Percentiles rank a stretch among this genome's conserved stretches.
Conservation (phyloP, 2,888 invertebrate genomes). For the Gymnoscelis rufifasciata region DNA sequence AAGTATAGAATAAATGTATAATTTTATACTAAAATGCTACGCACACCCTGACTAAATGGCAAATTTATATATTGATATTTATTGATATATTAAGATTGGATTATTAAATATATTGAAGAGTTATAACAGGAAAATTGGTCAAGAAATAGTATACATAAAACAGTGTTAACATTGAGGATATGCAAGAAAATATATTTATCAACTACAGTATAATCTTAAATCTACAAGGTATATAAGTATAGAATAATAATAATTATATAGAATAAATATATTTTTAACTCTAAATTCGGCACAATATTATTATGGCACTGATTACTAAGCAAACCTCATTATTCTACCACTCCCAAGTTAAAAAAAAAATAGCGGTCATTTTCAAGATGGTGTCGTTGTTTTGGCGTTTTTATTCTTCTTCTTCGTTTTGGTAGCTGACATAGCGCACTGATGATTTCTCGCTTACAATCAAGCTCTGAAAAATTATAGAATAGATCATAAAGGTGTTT, state of each 20-base stretch:
- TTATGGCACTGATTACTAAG: conserved; percentile 29
- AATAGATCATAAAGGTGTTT: too few relatives aligned
- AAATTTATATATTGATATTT: conserved; percentile 26
- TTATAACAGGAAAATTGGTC: conserved; percentile 35
- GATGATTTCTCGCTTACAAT: conserved; percentile 95
- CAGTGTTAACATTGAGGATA: conserved; percentile 30
- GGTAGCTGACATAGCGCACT: conserved; percentile 96
- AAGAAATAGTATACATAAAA: conserved; percentile 23
- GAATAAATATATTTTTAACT: conserved; percentile 23
- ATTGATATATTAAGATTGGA: conserved; percentile 6
- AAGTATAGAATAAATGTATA: conserved; percentile 1
- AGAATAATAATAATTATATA: conserved; percentile 18
- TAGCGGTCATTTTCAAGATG: conserved; percentile 46
- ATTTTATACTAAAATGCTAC: conserved; percentile 12
- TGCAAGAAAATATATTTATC: conserved; percentile 42
- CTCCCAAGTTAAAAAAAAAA: conserved; percentile 37
- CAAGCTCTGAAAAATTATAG: conserved; percentile 84
- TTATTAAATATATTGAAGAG: conserved; percentile 21
- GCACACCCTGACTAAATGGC: conserved; percentile 51
- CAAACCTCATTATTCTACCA: conserved; percentile 34
- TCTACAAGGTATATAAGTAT: conserved; percentile 26
- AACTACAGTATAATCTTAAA: conserved; percentile 48
- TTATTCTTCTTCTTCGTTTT: conserved; percentile 92
- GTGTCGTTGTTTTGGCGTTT: conserved; percentile 38
- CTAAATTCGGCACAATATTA: conserved; percentile 27